A percentile compares a stretch with the other conserved stretches of the same genome.
phyloP scores from a whole-genome alignment of 2,797 vertebrate genomes.

The Podarcis siculus region DNA sequence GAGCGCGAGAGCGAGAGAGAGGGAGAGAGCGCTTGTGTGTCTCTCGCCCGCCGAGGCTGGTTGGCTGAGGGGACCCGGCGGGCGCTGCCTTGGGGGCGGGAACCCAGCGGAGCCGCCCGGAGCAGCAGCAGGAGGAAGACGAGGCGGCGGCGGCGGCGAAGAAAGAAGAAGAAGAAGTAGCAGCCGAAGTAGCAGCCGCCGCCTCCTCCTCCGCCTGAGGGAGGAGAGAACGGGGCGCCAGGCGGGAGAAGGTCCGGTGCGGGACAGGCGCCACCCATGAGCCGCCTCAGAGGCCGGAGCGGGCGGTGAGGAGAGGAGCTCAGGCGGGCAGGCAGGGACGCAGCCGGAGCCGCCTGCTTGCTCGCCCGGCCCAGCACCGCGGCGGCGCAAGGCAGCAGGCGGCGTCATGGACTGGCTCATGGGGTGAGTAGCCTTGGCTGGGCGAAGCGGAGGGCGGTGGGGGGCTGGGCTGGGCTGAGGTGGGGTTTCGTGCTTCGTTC shows the following conservation, averaged over 20 bases:
- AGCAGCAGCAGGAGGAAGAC: background rate
- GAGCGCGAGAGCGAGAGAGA: background rate
- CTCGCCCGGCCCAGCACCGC: conserved; percentile 41
- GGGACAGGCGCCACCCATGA: conserved; percentile 58
- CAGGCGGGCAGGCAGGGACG: background rate
- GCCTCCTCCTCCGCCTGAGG: background rate
- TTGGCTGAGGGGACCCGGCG: conserved; percentile 59
- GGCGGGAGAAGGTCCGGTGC: conserved; percentile 7
- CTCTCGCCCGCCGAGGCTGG: conserved; percentile 22
- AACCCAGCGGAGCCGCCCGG: conserved; percentile 22
- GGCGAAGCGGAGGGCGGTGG: too few relatives aligned
- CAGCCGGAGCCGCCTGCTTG: conserved; percentile 14
- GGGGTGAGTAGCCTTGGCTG: conserved; percentile 84
- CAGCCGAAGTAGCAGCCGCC: background rate
- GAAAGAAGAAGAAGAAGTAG: background rate
- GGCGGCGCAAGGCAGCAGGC: conserved; percentile 25
- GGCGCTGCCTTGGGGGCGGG: conserved; percentile 48
- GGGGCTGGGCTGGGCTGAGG: background rate
- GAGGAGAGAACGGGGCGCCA: background rate
- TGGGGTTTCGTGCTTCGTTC: background rate
- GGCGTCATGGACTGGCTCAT: conserved; percentile 94
- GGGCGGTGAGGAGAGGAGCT: conserved; percentile 16
- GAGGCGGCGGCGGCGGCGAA: too few relatives aligned
- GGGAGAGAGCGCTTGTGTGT: conserved; percentile 35
- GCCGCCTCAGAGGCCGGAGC: conserved; percentile 76